These are phyloP conservation scores for Potamarius usumacintae DNA, from an alignment of 2,113 vertebrate genomes.

Conservation along the genomic window DNA sequence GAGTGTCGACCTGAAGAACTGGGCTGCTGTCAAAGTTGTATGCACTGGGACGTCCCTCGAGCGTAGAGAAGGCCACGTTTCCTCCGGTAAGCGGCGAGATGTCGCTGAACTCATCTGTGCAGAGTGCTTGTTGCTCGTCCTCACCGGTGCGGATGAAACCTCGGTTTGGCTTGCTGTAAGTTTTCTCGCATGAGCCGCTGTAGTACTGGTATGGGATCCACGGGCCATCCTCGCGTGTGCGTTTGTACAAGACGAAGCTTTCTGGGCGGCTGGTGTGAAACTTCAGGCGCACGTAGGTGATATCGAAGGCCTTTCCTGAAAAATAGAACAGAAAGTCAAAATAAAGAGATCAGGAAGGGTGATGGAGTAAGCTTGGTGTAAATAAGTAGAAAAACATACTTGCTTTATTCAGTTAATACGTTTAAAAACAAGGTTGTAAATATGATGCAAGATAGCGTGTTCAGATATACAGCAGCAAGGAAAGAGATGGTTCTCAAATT, in stretches of 20 bases:
- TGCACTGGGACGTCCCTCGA: slow-evolving; percentile 91
- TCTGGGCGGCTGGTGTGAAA: slow-evolving; percentile 97
- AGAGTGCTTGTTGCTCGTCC: slow-evolving; percentile 92
- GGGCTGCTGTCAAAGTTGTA: slow-evolving; percentile 97
- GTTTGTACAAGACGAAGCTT: slow-evolving; percentile 96
- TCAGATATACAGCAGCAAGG: not conserved
- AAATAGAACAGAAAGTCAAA: not conserved
- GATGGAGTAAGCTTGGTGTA: not conserved
- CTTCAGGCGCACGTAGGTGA: slow-evolving; percentile 94
- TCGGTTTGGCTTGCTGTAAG: slow-evolving; percentile 78
- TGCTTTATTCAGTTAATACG: not conserved
- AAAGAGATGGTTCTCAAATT: not conserved
- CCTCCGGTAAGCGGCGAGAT: slow-evolving; percentile 95
- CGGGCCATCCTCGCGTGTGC: slow-evolving; percentile 77
- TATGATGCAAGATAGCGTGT: not conserved
- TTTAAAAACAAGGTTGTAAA: not conserved
- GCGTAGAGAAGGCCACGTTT: slow-evolving; percentile 94
- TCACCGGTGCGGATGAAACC: slow-evolving; percentile 90
- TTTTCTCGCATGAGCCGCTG: slow-evolving; percentile 95
- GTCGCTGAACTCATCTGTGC: slow-evolving; percentile 97
- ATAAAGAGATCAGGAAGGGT: not conserved
- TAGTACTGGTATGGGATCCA: slow-evolving; percentile 98
- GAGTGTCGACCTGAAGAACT: slow-evolving; percentile 84
- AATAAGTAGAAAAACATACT: not conserved
- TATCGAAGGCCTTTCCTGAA: slow-evolving; percentile 93